A percentile compares a stretch with the other conserved stretches of the same genome.
Evolutionary conservation across 1,140 invertebrate genomes (phyloP).

Genomic region (Ruditapes philippinarum): DNA sequence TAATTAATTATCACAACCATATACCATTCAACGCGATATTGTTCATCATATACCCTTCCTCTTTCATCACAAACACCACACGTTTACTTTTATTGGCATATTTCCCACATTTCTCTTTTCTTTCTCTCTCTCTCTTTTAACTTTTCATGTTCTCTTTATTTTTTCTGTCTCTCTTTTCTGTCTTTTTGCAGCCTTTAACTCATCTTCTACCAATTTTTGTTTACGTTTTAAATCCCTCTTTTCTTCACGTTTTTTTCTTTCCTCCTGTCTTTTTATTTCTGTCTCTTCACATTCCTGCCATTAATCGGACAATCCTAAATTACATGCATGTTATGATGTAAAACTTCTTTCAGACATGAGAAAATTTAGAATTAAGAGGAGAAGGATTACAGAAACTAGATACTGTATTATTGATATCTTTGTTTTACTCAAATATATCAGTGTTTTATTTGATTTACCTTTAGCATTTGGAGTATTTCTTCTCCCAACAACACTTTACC

Average conservation of each 20-base stretch:
- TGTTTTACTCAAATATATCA: no score
- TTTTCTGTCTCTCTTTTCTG: neutral
- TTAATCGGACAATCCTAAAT: no score
- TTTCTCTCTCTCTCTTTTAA: neutral
- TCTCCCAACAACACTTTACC: no score
- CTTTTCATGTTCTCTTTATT: neutral
- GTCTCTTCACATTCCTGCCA: neutral
- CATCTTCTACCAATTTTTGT: neutral
- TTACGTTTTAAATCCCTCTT: neutral
- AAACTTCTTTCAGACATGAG: no score
- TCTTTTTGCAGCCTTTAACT: slow-evolving; percentile 1
- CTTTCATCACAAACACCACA: slow-evolving; percentile 14
- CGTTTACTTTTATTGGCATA: neutral
- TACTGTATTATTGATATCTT: no score
- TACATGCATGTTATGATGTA: no score
- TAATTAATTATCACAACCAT: neutral
- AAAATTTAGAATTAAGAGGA: no score
- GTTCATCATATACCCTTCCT: slow-evolving; percentile 2
- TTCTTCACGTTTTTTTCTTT: neutral
- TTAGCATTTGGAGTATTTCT: no score
- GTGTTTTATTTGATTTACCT: no score
- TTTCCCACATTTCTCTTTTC: neutral
- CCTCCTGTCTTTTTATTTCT: neutral
- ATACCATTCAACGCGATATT: neutral
- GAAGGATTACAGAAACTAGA: no score